A percentile compares a stretch with the other conserved stretches of the same genome.
phyloP scores from a whole-genome alignment of 2,113 vertebrate species.

The Nesoenas mayeri region DNA sequence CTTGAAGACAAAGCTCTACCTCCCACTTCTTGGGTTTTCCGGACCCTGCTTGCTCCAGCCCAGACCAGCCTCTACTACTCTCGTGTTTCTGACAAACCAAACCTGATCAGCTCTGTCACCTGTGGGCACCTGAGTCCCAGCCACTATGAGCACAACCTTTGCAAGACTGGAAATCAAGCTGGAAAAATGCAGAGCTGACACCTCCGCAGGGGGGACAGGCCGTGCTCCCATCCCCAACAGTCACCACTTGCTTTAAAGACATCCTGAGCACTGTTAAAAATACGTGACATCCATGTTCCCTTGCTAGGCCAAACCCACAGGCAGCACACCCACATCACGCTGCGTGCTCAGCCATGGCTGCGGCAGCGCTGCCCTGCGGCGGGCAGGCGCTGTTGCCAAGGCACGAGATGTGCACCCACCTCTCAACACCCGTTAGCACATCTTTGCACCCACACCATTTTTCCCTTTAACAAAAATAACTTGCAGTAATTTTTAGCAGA shows the following conservation, averaged over 20 bases:
- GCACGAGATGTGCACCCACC: neutral
- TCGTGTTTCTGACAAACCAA: neutral
- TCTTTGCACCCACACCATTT: neutral
- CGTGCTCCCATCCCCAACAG: neutral
- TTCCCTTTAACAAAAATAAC: neutral
- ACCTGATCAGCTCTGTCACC: neutral
- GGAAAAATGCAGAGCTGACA: neutral
- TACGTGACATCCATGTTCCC: neutral
- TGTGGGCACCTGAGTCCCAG: neutral
- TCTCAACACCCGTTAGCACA: neutral
- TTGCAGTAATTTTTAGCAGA: neutral
- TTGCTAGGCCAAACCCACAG: neutral
- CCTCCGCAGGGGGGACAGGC: neutral
- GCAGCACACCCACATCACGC: neutral
- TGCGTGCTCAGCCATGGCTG: fast-evolving
- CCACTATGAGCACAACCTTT: neutral
- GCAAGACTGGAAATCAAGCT: neutral
- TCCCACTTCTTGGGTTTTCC: neutral
- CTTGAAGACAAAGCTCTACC: neutral
- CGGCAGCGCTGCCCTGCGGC: neutral
- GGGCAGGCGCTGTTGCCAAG: neutral
- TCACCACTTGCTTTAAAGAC: neutral
- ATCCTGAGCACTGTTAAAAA: neutral
- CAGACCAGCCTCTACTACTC: neutral
- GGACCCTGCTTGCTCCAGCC: neutral